phyloP scores from a whole-genome alignment of 2,888 invertebrate genomes.

The Isoperla grammatica region DNA sequence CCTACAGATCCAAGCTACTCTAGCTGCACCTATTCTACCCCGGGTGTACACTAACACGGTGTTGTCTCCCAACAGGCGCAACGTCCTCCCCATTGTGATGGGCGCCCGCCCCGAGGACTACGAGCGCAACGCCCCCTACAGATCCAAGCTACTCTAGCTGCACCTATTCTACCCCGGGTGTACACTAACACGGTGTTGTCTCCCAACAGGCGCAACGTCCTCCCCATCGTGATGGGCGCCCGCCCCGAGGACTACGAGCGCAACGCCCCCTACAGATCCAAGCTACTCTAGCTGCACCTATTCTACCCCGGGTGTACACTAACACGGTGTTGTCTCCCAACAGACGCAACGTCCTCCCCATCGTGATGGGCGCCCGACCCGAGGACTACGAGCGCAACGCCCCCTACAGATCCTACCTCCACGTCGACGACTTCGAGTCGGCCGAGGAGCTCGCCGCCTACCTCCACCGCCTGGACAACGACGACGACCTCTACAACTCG shows the following conservation, averaged over 20 bases:
- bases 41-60: too few relatives aligned
- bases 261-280: conserved; percentile 83
- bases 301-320: too few relatives aligned
- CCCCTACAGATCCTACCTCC: conserved; percentile 87
- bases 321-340: too few relatives aligned
- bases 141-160: conserved; percentile 91
- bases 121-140: conserved; percentile 77
- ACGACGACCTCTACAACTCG: conserved; percentile 87
- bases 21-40: too few relatives aligned
- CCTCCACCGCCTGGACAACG: conserved; percentile 73
- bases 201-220: conserved; percentile 61
- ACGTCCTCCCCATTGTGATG: conserved; percentile 92
- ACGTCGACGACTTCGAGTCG: conserved; percentile 90
- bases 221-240: conserved; percentile 96
- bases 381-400: conserved; percentile 85
- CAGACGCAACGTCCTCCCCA: conserved; percentile 80
- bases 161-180: too few relatives aligned
- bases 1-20: conserved; percentile 87
- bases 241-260: conserved; percentile 85
- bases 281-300: too few relatives aligned
- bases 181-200: too few relatives aligned
- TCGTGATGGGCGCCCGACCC: conserved; percentile 93
- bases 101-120: conserved; percentile 92
- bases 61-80: conserved; percentile 52
- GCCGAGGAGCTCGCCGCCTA: conserved; percentile 84